Base-by-base conservation (phyloP, 2,113 vertebrate species). In the Pleuronectes platessa region DNA sequence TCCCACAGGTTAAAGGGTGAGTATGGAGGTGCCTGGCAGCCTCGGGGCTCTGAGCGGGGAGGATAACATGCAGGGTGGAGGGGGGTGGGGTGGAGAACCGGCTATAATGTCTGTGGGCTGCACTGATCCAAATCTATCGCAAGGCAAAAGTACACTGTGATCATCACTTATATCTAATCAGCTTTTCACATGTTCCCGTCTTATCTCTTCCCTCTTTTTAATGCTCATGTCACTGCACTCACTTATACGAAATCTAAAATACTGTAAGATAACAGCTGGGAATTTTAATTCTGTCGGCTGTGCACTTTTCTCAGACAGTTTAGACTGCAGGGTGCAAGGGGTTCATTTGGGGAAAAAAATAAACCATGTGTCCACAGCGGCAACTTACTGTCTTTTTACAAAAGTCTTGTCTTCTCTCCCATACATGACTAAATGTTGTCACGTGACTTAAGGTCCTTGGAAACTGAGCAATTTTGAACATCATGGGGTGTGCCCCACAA, bases 1-100 rank as follows among this genome's bases (percentile, higher is more conserved):
- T 92, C 86, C 81, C 84, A 86, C 79, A 66, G 68, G 81, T 82
- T 77, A 71, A 73, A 76, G 49, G 58, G 26, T 53, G 27, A 40
- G 61, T 10, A n/a, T 2, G 5, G 60, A 72, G 53, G 10, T 45
- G 45, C 58, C 24, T 20, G 69, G 62, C 40, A 83, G 76, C 63
- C 21, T 21, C 14, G 2, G 37, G 68, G 65, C 35, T 61, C 49
- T 15, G 40, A 10, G 12, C 13, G 13, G 26, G 47, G 31, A 61
- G 35, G 54, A 45, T 21, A 27, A 35, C 14, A 27, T 55, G 63
- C 56, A 17, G 24, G 21, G 37, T 18, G 18, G 61, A 15, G 26
- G 37, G 56, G 27, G 27, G 54, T 14, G 15, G 63, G 62, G 62
- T 20, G 49, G 31, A 37, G 35, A 40, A 24, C 35, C 31, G 37